A percentile compares a stretch with the other conserved stretches of the same genome.
These are phyloP conservation scores for Gambusia affinis DNA, from an alignment of 2,113 vertebrate species.

Conservation along the genomic window DNA sequence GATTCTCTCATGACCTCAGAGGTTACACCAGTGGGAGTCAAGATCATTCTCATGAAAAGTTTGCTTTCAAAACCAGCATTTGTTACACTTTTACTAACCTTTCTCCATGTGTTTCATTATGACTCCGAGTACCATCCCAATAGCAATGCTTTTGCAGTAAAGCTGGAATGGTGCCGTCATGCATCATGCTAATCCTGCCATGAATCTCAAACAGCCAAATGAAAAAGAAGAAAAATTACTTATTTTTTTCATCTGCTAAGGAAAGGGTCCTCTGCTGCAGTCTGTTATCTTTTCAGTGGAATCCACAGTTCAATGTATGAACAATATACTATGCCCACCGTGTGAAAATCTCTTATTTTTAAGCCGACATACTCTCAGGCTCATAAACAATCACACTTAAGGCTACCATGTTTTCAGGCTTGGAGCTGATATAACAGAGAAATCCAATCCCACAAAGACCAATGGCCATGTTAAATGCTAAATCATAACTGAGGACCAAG, in stretches of 20 bases:
- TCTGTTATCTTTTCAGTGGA: conserved; percentile 35
- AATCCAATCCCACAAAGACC: conserved; percentile 52
- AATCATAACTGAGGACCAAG: conserved; percentile 41
- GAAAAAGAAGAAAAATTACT: neutral
- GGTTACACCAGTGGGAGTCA: neutral
- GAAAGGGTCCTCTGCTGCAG: conserved; percentile 17
- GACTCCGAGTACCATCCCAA: conserved; percentile 1
- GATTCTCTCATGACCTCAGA: neutral
- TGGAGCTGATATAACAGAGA: conserved; percentile 34
- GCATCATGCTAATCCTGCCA: conserved; percentile 16
- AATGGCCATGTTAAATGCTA: conserved; percentile 34
- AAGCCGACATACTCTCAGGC: conserved; percentile 18
- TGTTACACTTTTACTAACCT: neutral
- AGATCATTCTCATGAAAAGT: neutral
- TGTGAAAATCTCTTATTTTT: conserved; percentile 31
- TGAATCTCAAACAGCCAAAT: conserved; percentile 36
- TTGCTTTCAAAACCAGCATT: conserved; percentile 2
- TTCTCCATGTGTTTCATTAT: conserved; percentile 3
- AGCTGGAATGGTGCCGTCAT: conserved; percentile 4
- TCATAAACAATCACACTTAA: conserved; percentile 40
- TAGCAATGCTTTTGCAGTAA: conserved; percentile 4
- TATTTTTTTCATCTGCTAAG: neutral
- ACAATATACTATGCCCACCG: conserved; percentile 22
- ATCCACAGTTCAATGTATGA: conserved; percentile 38
- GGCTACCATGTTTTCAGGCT: conserved; percentile 21